Base-by-base conservation (phyloP, 2,888 invertebrate genomes). In the Dicranocentrus wangi region DNA sequence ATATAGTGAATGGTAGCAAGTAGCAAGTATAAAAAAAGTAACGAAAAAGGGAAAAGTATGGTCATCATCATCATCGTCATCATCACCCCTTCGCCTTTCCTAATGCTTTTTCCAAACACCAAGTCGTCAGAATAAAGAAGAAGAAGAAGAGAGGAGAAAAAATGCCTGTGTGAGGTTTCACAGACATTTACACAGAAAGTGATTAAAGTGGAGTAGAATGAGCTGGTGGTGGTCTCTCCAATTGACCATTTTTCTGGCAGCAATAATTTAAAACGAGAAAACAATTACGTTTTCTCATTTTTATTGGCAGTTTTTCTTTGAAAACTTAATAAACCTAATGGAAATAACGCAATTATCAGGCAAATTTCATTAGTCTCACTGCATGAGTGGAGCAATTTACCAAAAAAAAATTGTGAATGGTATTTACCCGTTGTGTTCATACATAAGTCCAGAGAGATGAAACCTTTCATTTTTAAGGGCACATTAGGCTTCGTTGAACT, bases 341-440 rank as follows among this genome's bases (percentile, higher is more conserved):
- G 53, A 55, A 53, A 65, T 65, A 65, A 25, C 65, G 5, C 73
- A 47, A 73, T 73, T 65, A 73, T 25, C 32, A 55, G 25, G 42
- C 27, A 73, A 73, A 73, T 65, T 73, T 65, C 65, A 73, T 73
- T 73, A 65, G 65, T 73, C 43, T 55, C 73, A 51, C 72, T 32
- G 63, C 72, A 63, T 47, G 72, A 53, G n/a, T 43, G 19, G 7
- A 53, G 13, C 17, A 17, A 47, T 47, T 17, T 32, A 10, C 10
- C n/a, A n/a, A n/a, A n/a, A n/a, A n/a, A n/a, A n/a, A n/a, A n/a
- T n/a, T n/a, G n/a, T 32, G 32, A 32, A 32, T 32, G 32, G 10
- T 7, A 32, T 32, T 32, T 3, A 10, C 32, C 32, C 32, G 32
- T 32, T 7, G 32, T 10, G 32, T 10, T 32, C 32, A 32, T 10